Percentiles rank a stretch among this genome's conserved stretches.
Conservation (phyloP, 2,797 vertebrate genomes). For the Arrhamphus sclerolepis region DNA sequence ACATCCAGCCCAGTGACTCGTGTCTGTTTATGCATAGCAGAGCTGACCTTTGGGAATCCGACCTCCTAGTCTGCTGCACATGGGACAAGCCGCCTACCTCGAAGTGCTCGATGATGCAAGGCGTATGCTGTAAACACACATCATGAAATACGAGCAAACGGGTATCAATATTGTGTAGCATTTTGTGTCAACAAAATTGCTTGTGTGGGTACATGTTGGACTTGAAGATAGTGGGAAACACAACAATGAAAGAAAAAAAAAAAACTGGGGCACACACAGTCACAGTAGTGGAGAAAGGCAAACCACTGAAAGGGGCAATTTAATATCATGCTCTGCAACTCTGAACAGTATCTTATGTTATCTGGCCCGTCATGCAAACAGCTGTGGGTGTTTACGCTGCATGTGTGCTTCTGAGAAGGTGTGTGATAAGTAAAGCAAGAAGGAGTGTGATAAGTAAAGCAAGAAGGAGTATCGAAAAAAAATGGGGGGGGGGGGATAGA, state of each 20-base stretch:
- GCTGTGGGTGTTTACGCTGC: constrained; percentile 47
- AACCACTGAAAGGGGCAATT: constrained; percentile 63
- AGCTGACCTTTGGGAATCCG: constrained; percentile 58
- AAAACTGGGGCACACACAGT: constrained; percentile 2
- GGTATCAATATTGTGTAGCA: background rate
- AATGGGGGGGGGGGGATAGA: background rate
- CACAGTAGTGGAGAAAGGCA: background rate
- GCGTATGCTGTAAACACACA: constrained; percentile 24
- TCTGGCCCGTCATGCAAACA: constrained; percentile 55
- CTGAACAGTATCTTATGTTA: constrained; percentile 60
- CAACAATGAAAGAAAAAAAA: background rate
- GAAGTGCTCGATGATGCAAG: constrained; percentile 33
- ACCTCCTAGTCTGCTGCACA: constrained; percentile 55
- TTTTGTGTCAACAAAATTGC: background rate
- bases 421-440: constrained; percentile 42
- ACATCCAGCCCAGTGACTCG: constrained; percentile 60
- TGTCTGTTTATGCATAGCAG: constrained; percentile 60
- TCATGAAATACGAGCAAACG: background rate
- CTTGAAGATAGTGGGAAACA: background rate
- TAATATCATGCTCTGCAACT: constrained; percentile 68
- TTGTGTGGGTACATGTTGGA: background rate
- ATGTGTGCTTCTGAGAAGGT: constrained; percentile 38
- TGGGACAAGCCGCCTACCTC: constrained; percentile 35
- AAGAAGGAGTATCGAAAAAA: constrained; percentile 16
- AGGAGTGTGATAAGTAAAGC: constrained; percentile 5